Base-by-base conservation (phyloP, 92 coral and sea anemone species). In the Siderastrea radians region DNA sequence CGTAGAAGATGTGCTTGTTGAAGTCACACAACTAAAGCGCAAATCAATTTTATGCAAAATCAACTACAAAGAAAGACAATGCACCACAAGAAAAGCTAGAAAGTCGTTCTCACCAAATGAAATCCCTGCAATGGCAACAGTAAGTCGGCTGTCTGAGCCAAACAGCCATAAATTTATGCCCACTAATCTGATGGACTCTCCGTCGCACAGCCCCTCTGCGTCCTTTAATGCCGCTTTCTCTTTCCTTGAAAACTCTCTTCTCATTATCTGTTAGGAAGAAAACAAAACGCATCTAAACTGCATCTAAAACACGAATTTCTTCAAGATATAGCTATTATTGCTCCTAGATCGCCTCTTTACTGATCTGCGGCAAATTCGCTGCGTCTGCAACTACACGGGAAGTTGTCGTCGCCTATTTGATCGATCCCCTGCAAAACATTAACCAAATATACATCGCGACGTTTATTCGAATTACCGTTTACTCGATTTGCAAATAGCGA, bases 91-190 rank as follows among this genome's bases (percentile, higher is more conserved):
- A 15, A 77, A 69, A 53, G 47, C 69, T 69, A 45, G 17, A 61
- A 79, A 69, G 85, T 74, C 44, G 63, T 10, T 86, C 99, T 94
- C 77, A 97, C 99, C 99, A 97, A 83, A 97, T 97, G 72, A 97
- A 97, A 43, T 97, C 99, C 82, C 91, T 97, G 72, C 99, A 97
- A 74, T 95, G 99, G 13, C 98, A 93, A 60, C 99, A 97, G 73
- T 95, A 97, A 14, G 99, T 97, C 44, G 99, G 99, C 59, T 97
- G 99, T n/a, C 98, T 96, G 59, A 97, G 94, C 78, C 82, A 97
- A 44, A 96, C 95, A 5, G 99, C 99, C 99, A 97, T 97, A 69
- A 97, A 97, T 83, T 97, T 97, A 72, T 97, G 99, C 17, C 97
- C 97, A 87, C 93, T 97, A 2, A 95, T 92, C 87, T 97, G 98